Percentiles rank a stretch among this genome's conserved stretches.
These are phyloP conservation scores for Chloropsis cyanopogon DNA, from an alignment of 2,113 vertebrate genomes.

Conservation along the genomic window DNA sequence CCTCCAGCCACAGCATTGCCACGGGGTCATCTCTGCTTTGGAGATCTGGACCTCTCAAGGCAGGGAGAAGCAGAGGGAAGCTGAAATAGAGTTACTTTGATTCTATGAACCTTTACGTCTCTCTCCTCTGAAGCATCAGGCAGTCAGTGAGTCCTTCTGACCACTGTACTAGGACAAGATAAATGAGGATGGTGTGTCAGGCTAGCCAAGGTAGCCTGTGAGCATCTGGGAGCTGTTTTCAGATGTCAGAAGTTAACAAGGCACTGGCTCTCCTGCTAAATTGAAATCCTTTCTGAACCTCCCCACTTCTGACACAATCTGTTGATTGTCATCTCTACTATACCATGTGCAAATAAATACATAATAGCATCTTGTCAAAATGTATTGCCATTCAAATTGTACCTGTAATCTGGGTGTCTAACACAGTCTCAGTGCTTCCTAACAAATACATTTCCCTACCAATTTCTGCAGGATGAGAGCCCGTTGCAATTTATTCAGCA, in stretches of 20 bases:
- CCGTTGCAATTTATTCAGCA: neutral
- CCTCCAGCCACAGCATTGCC: neutral
- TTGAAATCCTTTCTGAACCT: neutral
- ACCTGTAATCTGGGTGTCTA: neutral
- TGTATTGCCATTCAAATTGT: neutral
- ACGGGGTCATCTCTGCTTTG: neutral
- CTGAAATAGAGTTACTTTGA: neutral
- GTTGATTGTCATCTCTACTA: slow-evolving; percentile 16
- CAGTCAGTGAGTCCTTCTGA: neutral
- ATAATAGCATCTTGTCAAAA: slow-evolving; percentile 29
- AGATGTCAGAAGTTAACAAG: slow-evolving; percentile 18
- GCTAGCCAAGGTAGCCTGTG: neutral
- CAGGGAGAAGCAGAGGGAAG: neutral
- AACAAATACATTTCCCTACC: neutral
- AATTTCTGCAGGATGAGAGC: neutral
- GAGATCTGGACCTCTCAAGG: neutral
- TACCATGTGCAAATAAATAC: neutral
- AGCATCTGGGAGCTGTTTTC: slow-evolving; percentile 3
- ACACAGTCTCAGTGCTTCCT: neutral
- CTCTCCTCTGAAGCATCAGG: neutral
- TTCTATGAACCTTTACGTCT: neutral
- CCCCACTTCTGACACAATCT: neutral
- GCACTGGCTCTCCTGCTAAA: neutral
- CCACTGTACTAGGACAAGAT: neutral
- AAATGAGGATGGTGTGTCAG: neutral